Percentiles rank a stretch among this genome's conserved stretches.
phyloP scores from a whole-genome alignment of 1,140 invertebrate genomes.

The Physella acuta region DNA sequence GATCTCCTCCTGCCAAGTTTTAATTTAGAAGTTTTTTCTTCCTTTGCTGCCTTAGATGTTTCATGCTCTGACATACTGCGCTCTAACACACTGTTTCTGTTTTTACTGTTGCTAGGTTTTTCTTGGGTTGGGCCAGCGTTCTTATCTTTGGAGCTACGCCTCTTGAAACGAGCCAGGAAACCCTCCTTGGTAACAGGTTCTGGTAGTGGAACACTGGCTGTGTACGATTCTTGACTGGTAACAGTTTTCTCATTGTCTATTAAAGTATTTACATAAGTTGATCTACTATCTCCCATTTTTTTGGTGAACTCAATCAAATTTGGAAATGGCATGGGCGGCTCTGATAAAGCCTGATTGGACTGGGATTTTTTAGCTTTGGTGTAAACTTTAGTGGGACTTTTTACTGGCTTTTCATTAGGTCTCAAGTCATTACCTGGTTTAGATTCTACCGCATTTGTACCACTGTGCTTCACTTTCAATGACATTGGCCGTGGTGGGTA shows the following conservation, averaged over 20 bases:
- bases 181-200: constrained; percentile 35
- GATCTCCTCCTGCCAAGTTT: constrained; percentile 37
- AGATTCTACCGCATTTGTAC: too few relatives aligned
- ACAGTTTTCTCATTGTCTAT: constrained; percentile 9
- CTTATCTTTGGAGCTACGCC: constrained; percentile 50
- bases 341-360: constrained; percentile 7
- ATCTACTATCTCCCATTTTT: constrained; percentile 28
- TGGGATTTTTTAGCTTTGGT: constrained; percentile 9
- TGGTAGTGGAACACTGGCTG: constrained; percentile 17
- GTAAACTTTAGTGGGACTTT: constrained; percentile 17
- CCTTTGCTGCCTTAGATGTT: constrained; percentile 17
- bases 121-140: constrained; percentile 45
- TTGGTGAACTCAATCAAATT: constrained; percentile 43
- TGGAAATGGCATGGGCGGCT: constrained; percentile 40
- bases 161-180: constrained; percentile 47
- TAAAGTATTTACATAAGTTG: constrained; percentile 29
- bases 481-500: not conserved
- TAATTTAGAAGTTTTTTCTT: constrained; percentile 24
- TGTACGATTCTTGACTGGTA: not conserved
- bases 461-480: constrained; percentile 12
- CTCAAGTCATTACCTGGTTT: too few relatives aligned
- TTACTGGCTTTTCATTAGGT: constrained; percentile 2
- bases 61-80: constrained; percentile 35
- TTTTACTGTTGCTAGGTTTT: constrained; percentile 33
- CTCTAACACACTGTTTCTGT: constrained; percentile 31